Evolutionary conservation across 2,888 invertebrate genomes (phyloP).

Genomic region (Cephus pygmeus): DNA sequence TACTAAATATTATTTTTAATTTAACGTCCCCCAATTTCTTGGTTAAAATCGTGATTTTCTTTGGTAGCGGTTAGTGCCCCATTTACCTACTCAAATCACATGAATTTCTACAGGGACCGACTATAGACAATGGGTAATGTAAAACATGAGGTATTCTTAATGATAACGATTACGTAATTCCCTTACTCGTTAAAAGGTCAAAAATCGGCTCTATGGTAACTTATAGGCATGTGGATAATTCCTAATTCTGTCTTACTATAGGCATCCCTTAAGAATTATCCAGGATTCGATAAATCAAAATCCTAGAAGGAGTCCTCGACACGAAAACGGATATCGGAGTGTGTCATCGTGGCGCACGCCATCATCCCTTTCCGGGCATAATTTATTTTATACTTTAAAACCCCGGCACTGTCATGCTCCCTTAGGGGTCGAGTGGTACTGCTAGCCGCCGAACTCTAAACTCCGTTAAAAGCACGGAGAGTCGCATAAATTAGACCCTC

Average conservation of each 20-base stretch:
- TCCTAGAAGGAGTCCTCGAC: slow-evolving; percentile 4
- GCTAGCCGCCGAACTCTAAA: slow-evolving; percentile 57
- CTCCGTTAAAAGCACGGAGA: slow-evolving; percentile 35
- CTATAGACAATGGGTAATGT: too few relatives aligned
- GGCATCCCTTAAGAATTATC: too few relatives aligned
- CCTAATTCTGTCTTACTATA: too few relatives aligned
- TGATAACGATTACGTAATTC: too few relatives aligned
- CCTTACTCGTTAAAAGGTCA: too few relatives aligned
- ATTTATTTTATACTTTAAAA: slow-evolving; percentile 58
- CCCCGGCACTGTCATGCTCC: slow-evolving; percentile 54
- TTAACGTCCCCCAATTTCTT: slow-evolving; percentile 1
- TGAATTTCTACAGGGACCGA: too few relatives aligned
- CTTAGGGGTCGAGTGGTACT: slow-evolving; percentile 60
- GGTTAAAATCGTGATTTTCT: too few relatives aligned
- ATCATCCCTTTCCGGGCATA: slow-evolving; percentile 40
- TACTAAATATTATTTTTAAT: neutral
- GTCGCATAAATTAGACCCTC: slow-evolving; percentile 44
- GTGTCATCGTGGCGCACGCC: slow-evolving; percentile 39
- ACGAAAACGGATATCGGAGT: slow-evolving; percentile 14
- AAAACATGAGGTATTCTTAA: too few relatives aligned
- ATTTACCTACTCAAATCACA: too few relatives aligned
- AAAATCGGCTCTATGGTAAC: too few relatives aligned
- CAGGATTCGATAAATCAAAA: neutral
- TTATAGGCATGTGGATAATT: too few relatives aligned
- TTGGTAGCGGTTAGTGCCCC: too few relatives aligned